Conservation (phyloP, 2,113 vertebrate species). For the Cyprinodon brontotheroides region DNA sequence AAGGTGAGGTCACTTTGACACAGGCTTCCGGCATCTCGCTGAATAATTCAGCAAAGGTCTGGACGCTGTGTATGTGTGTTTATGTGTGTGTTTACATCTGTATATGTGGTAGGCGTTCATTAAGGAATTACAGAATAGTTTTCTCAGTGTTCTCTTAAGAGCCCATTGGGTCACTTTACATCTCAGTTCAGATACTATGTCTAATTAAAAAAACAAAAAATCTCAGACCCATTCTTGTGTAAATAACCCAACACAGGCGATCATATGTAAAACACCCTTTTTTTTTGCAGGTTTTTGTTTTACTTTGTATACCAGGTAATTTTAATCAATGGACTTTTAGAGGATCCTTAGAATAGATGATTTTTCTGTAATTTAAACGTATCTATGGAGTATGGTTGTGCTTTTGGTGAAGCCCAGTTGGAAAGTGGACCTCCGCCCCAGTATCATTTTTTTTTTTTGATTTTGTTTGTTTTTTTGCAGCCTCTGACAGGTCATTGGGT, state of each 20-base stretch:
- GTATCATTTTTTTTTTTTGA: background rate
- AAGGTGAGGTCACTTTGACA: conserved; percentile 45
- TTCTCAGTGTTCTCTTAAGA: conserved; percentile 42
- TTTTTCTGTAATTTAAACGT: no score
- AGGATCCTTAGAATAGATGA: no score
- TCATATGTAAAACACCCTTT: background rate
- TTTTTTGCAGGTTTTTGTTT: background rate
- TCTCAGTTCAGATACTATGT: conserved; percentile 35
- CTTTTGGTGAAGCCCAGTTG: background rate
- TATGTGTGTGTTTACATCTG: background rate
- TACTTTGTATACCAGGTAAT: no score
- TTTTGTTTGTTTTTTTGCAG: background rate
- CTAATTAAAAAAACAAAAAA: conserved; percentile 7
- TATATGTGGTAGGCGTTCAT: conserved; percentile 15
- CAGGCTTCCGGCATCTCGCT: conserved; percentile 45
- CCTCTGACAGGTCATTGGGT: no score
- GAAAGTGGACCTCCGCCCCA: background rate
- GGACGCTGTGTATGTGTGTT: conserved; percentile 22
- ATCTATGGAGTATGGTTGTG: background rate
- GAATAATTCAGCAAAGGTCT: conserved; percentile 64
- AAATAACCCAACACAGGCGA: no score
- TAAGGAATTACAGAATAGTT: conserved; percentile 38
- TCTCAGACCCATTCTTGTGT: no score
- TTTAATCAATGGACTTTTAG: no score
- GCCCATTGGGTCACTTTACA: conserved; percentile 37